Base-by-base conservation (phyloP, 2,888 invertebrate species). In the Acholoe squamosa region DNA sequence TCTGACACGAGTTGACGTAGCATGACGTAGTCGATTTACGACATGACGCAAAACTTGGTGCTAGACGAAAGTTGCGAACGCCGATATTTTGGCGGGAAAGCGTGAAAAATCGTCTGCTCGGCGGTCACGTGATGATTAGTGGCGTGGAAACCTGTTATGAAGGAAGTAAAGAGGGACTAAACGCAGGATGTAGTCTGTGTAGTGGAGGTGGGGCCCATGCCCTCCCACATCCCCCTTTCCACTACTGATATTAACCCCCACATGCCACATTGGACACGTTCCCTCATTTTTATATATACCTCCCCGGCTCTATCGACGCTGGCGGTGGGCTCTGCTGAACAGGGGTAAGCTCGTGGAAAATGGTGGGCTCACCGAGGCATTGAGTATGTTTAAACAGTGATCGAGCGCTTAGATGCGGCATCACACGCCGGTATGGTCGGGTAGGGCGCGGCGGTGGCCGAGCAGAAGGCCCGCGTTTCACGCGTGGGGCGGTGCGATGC, bases 331-430 rank as follows among this genome's bases (percentile, higher is more conserved):
- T n/a, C 84, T 22, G 22, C 86, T 86, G 56, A 86, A 86, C 86
- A 54, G 25, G 86, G 86, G 25, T 86, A 86, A 86, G 33, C 86
- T 86, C 54, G 86, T 33, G 86, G 86, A 86, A 86, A 86, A 86
- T 86, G 86, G 12, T 54, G 52, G 77, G 86, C 52, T 52, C 86
- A 86, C 25, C 31, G 25, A 86, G 52, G 28, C 86, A 86, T 54
- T 86, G 86, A 52, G 86, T 86, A 54, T 86, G 86, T 86, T 86
- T 86, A 86, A 86, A 86, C 86, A 56, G 86, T 56, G 52, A 28
- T 54, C 86, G 86, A 28, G 86, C 84, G 84, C 43, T 84, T 84
- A 51, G 84, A 84, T 84, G 16, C 43, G 51, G 86, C 52, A 86
- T 52, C 54, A 54, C 33, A 54, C 31, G 86, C 25, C 76, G 76